Conservation (phyloP, 2,113 vertebrate genomes). For the Solenodon paradoxus region DNA sequence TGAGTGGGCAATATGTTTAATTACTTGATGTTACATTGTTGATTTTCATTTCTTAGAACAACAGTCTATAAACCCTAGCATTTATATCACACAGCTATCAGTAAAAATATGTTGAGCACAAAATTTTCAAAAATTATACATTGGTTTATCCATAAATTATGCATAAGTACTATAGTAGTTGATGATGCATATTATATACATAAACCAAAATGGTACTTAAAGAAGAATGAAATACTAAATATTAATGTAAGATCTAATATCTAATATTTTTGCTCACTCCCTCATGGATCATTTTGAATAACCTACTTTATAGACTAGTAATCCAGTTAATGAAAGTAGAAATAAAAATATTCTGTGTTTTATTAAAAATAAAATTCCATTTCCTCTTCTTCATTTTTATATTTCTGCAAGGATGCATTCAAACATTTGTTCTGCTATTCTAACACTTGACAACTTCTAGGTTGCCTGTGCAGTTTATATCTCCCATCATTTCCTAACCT, state of each 20-base stretch:
- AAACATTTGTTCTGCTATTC: not conserved
- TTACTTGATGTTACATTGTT: not conserved
- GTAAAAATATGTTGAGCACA: not conserved
- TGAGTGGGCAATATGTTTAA: not conserved
- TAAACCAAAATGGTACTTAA: not conserved
- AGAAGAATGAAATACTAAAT: not conserved
- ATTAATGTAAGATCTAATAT: not conserved
- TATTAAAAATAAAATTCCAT: not conserved
- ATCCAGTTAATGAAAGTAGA: not conserved
- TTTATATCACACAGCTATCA: not conserved
- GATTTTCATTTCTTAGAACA: not conserved
- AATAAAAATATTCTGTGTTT: not conserved
- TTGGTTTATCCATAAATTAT: not conserved
- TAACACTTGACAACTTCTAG: not conserved
- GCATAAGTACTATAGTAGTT: not conserved
- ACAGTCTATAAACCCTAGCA: not conserved
- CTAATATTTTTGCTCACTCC: not conserved
- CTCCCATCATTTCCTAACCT: not conserved
- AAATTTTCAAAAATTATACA: not conserved
- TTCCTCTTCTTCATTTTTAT: not conserved
- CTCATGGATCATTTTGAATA: not conserved
- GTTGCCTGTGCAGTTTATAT: not conserved
- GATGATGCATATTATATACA: not conserved
- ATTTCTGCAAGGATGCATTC: not conserved
- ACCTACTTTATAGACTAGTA: not conserved